Base-by-base conservation (phyloP, 2,797 vertebrate genomes). In the Vireo griseus region DNA sequence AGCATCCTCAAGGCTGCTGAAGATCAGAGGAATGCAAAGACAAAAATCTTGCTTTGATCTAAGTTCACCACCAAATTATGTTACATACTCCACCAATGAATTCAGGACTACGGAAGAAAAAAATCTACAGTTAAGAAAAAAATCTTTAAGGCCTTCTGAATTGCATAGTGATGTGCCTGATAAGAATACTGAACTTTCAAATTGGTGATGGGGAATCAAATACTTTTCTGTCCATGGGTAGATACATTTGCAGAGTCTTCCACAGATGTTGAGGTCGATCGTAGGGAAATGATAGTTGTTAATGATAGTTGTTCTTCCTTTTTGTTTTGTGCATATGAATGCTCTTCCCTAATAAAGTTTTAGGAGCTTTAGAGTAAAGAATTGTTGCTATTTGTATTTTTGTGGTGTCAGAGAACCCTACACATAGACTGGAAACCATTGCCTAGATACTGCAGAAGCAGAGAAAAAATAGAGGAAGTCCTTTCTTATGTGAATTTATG, bases 41-140 rank as follows among this genome's bases (percentile, higher is more conserved):
- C 59, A 95, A 75, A 89, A 87, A 47, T 55, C 35, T 91, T 87
- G 24, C 72, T 91, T 91, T 91, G 68, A 80, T 91, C 61, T 91
- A 40, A 75, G 86, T 54, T 88, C 54, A 72, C 31, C 29, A 31
- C 37, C 16, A 77, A 68, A 76, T 90, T 86, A 39, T 39, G 7
- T 54, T 77, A 14, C 18, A 6, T 54, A 20, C 9, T 79, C 24
- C 24, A 4, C 44, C 45, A 52, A 20, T 37, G 37, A 76, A 71
- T 66, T 79, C 39, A 52, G n/a, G 42, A 45, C 42, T 74, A 18
- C 14, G 37, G 48, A 28, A 95, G 35, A 24, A 85, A 74, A 90
- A 83, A 77, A 40, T 55, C 31, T 77, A 24, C n/a, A 71, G 13
- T 51, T 33, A 17, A 71, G 21, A 42, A 37, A 42, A 45, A 21